These are phyloP conservation scores for Coptodon rendalli DNA, from an alignment of 2,113 vertebrate species.

Conservation along the genomic window DNA sequence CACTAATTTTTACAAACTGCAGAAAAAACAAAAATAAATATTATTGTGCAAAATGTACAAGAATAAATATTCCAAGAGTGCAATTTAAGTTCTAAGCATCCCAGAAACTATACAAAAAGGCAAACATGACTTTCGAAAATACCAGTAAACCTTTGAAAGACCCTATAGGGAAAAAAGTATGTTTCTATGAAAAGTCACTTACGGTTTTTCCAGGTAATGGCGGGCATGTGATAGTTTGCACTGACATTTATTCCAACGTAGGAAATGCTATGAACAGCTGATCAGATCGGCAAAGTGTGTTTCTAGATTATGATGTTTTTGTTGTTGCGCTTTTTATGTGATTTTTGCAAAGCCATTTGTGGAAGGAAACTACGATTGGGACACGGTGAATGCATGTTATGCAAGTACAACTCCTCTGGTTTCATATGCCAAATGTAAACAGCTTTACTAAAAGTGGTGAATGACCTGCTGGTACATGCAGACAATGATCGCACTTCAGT, in stretches of 20 bases:
- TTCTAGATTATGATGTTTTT: background rate
- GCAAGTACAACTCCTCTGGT: background rate
- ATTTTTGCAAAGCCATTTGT: background rate
- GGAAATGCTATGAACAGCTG: background rate
- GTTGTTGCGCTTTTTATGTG: background rate
- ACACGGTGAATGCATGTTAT: background rate
- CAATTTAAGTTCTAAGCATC: background rate
- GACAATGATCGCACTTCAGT: no score
- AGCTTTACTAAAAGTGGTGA: no score
- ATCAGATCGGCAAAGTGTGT: background rate
- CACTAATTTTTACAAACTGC: background rate
- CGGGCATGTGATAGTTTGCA: fast-evolving
- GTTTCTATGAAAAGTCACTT: background rate
- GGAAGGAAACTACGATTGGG: background rate
- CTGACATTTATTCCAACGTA: background rate
- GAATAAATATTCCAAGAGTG: background rate
- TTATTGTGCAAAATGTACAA: background rate
- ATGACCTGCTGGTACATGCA: no score
- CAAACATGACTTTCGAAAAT: fast-evolving
- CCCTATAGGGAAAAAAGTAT: fast-evolving
- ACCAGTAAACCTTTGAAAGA: background rate
- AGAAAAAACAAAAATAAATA: background rate
- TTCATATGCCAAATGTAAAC: background rate
- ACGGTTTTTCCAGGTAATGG: background rate
- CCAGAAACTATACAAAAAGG: background rate